Conservation (phyloP, 2,113 vertebrate genomes). For the Columba livia region DNA sequence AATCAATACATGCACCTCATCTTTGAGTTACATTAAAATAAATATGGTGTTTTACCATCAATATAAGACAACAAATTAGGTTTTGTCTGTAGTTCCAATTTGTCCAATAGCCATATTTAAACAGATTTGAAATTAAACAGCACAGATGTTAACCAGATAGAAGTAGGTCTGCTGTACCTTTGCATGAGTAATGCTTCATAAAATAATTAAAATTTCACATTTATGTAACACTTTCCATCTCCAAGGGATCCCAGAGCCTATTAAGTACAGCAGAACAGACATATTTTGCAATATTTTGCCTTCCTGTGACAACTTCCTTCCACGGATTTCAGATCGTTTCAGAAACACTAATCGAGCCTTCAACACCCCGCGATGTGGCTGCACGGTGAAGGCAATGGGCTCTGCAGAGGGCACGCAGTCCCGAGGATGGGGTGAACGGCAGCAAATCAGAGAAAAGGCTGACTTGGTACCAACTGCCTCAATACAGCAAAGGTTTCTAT, state of each 20-base stretch:
- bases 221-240: conserved; percentile 32
- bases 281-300: conserved; percentile 9
- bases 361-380: not conserved
- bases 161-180: not conserved
- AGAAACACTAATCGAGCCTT: not conserved
- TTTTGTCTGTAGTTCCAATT: conserved; percentile 39
- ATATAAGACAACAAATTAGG: conserved; percentile 45
- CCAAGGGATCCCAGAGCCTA: not conserved
- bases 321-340: not conserved
- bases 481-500: not conserved
- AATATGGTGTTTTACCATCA: not conserved
- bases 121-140: conserved; percentile 21
- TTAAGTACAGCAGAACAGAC: not conserved
- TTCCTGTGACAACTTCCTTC: not conserved
- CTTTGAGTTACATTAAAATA: conserved; percentile 26
- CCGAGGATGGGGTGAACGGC: not conserved
- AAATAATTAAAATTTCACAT: conserved; percentile 34
- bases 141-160: conserved; percentile 4
- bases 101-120: conserved; percentile 21
- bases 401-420: not conserved
- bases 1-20: conserved; percentile 1
- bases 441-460: not conserved
- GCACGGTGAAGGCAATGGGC: not conserved
- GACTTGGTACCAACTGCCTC: not conserved
- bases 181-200: not conserved